Base-by-base conservation (phyloP, 2,797 vertebrate genomes). In the Sphenopsis melanotis region DNA sequence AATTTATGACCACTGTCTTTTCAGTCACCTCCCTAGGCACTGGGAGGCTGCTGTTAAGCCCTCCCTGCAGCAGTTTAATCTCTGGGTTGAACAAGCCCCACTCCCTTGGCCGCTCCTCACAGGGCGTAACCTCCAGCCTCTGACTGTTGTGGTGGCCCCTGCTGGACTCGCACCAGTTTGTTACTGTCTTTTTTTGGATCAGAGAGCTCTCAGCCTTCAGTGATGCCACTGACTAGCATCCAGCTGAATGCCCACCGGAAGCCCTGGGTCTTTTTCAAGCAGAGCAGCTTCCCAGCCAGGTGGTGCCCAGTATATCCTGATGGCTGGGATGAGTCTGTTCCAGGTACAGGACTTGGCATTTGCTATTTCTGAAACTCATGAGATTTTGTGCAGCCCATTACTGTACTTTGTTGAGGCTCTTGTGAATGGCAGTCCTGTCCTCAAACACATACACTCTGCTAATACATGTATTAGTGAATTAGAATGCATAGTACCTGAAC, bases 61-160 rank as follows among this genome's bases (percentile, higher is more conserved):
- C 7, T 12, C 11, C 6, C 1, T 9, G 0, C 9, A 36, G 59
- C 49, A 27, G 2, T 10, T 19, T 65, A 23, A 70, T 27, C 36
- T 41, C 32, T 63, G 63, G 15, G 32, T 12, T 42, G 55, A 80
- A 76, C 16, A 69, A 80, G 19, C 7, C 9, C 9, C 23, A 10
- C 12, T 70, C 27, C 36, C 30, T 32, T 5, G 39, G 39, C 46
- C 9, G 2, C 13, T 53, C 65, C 39, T 81, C 66, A 41, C 10
- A 29, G 7, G 24, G 8, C 4, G 19, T 2, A 12, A 8, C 23
- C 34, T 78, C 15, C 49, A 91, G 41, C 53, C 50, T 14, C 42
- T 8, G 5, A 32, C 11, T n/a, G 34, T 12, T 1, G 0, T 4
- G 22, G 29, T 57, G 55, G 61, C 27, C 55, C 37, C 42, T 29